These are phyloP conservation scores for Bombycilla garrulus DNA, from an alignment of 2,113 vertebrate genomes.

Conservation along the genomic window DNA sequence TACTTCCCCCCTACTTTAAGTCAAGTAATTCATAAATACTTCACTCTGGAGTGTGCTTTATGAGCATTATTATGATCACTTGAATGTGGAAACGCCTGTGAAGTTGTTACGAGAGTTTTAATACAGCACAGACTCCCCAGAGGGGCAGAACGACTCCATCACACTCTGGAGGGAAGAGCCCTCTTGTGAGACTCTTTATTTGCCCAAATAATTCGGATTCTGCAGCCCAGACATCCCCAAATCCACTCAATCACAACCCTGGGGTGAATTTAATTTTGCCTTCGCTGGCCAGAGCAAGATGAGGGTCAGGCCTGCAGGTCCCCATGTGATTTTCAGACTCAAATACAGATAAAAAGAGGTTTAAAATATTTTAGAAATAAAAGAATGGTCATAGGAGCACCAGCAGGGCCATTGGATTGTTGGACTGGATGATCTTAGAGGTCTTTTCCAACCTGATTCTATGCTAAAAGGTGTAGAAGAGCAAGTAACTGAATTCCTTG, in stretches of 20 bases:
- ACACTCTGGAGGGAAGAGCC: background rate
- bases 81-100: background rate
- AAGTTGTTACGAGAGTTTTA: conserved; percentile 14
- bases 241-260: rapidly evolving
- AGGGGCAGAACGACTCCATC: background rate
- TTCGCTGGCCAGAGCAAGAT: rapidly evolving
- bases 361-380: background rate
- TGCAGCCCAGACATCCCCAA: background rate
- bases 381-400: rapidly evolving
- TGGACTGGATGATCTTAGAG: background rate
- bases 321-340: background rate
- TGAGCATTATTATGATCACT: background rate
- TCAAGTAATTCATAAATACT: conserved; percentile 17
- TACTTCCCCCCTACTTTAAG: background rate
- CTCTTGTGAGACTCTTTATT: background rate
- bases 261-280: background rate
- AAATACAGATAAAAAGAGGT: background rate
- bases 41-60: background rate
- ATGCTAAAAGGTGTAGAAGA: background rate
- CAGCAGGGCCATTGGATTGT: background rate
- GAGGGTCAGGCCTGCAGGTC: background rate
- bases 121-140: background rate
- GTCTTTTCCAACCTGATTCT: background rate
- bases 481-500: background rate
- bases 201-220: background rate